These are phyloP conservation scores for Hyles vespertilio DNA, from an alignment of 1,140 invertebrate species.

Conservation along the genomic window DNA sequence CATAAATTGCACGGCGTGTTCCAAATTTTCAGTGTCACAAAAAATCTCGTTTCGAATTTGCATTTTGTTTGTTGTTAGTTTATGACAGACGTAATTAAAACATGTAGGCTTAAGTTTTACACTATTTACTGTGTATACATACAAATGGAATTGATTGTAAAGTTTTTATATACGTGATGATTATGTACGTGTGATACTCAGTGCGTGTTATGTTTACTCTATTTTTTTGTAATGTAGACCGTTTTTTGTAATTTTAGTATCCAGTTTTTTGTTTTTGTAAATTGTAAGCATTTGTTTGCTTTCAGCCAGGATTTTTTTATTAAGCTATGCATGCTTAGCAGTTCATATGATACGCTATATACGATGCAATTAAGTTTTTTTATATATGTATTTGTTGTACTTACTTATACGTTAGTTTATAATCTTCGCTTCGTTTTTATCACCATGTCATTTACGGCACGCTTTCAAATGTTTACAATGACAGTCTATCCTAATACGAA, in stretches of 20 bases:
- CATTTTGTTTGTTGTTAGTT: too few relatives aligned
- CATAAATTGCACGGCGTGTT: too few relatives aligned
- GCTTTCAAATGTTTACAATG: constrained; percentile 75
- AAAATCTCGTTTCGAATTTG: too few relatives aligned
- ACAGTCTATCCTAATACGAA: constrained; percentile 35
- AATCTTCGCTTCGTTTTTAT: constrained; percentile 51
- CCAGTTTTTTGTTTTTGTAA: constrained; percentile 61
- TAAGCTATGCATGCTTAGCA: constrained; percentile 71
- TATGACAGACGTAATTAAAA: neutral
- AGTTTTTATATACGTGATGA: constrained; percentile 4
- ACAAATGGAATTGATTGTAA: constrained; percentile 16
- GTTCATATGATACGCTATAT: constrained; percentile 70
- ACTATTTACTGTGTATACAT: neutral
- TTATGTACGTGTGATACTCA: constrained; percentile 30
- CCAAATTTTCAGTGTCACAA: too few relatives aligned
- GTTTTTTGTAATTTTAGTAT: constrained; percentile 36
- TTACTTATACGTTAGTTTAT: constrained; percentile 69
- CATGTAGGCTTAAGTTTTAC: neutral
- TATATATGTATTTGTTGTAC: constrained; percentile 73
- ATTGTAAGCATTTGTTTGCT: constrained; percentile 76
- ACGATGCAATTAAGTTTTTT: constrained; percentile 37
- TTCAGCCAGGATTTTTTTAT: constrained; percentile 57
- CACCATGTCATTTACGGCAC: constrained; percentile 62
- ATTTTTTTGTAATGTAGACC: constrained; percentile 17
- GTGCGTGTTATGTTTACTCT: constrained; percentile 32